Percentiles rank a stretch among this genome's conserved stretches.
Conservation (phyloP, 1,140 invertebrate species). For the Hyposmocoma kahamanoa region DNA sequence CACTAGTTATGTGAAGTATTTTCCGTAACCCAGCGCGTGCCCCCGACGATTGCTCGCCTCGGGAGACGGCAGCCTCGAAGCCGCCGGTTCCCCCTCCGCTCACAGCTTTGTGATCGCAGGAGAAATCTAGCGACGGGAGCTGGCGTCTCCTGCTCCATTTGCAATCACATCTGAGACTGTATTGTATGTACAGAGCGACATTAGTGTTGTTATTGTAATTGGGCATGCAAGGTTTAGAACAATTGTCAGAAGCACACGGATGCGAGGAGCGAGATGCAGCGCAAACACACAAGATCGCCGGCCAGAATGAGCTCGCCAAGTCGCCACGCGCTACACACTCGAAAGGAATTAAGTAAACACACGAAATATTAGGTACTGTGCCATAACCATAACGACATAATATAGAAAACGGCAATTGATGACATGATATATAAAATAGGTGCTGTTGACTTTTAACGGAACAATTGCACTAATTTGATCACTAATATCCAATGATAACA, state of each 20-base stretch:
- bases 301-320: constrained; percentile 58
- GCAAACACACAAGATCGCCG: constrained; percentile 67
- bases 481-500: no score
- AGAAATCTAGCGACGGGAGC: constrained; percentile 24
- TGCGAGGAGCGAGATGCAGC: constrained; percentile 48
- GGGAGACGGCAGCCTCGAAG: constrained; percentile 18
- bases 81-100: constrained; percentile 22
- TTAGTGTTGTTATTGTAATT: constrained; percentile 10
- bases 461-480: no score
- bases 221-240: constrained; percentile 48
- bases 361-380: no score
- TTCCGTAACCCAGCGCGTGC: constrained; percentile 24
- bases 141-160: no score
- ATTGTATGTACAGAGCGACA: no score
- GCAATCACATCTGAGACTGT: no score
- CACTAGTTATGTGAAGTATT: constrained; percentile 10
- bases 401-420: no score
- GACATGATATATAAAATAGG: no score
- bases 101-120: constrained; percentile 32
- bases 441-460: no score
- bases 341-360: constrained; percentile 40
- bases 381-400: no score
- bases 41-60: constrained; percentile 33
- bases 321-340: constrained; percentile 47
- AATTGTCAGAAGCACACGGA: constrained; percentile 48